Evolutionary conservation across 2,888 invertebrate genomes (phyloP).

Genomic region (Germaria angustata): DNA sequence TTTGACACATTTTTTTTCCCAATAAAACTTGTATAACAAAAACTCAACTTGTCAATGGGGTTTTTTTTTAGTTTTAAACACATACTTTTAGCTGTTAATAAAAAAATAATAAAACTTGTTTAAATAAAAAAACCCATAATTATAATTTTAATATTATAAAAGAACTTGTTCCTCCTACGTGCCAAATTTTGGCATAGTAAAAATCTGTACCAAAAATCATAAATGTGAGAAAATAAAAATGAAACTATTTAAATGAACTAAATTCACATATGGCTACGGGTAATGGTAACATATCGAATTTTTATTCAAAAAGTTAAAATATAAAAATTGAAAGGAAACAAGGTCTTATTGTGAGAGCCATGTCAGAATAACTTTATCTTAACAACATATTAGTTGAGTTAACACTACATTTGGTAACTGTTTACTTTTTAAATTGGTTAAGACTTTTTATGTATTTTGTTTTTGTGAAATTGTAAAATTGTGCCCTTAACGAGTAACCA

Average conservation of each 20-base stretch:
- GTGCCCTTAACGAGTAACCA: too few species aligned
- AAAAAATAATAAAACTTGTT: conserved; percentile 28
- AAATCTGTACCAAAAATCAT: conserved; percentile 25
- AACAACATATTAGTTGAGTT: too few species aligned
- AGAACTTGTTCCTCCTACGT: conserved; percentile 59
- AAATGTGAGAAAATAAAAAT: conserved; percentile 49
- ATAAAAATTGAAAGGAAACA: not conserved
- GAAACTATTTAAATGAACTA: conserved; percentile 11
- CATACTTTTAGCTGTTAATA: not conserved
- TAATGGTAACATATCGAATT: not conserved
- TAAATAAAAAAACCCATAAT: conserved; percentile 15
- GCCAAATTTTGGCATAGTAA: conserved; percentile 6
- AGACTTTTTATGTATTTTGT: too few species aligned
- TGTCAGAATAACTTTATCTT: not conserved
- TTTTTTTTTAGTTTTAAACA: conserved; percentile 20
- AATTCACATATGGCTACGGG: not conserved
- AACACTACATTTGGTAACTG: too few species aligned
- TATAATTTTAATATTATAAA: conserved; percentile 12
- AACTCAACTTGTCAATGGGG: conserved; percentile 32
- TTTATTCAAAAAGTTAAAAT: not conserved
- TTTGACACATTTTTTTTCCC: conserved; percentile 37
- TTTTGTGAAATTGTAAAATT: too few species aligned
- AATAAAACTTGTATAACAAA: conserved; percentile 13
- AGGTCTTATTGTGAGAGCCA: not conserved
- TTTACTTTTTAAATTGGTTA: too few species aligned